Percentiles rank a stretch among this genome's conserved stretches.
Evolutionary conservation across 2,888 invertebrate genomes (phyloP).

Genomic region (Lycophotia porphyrea): DNA sequence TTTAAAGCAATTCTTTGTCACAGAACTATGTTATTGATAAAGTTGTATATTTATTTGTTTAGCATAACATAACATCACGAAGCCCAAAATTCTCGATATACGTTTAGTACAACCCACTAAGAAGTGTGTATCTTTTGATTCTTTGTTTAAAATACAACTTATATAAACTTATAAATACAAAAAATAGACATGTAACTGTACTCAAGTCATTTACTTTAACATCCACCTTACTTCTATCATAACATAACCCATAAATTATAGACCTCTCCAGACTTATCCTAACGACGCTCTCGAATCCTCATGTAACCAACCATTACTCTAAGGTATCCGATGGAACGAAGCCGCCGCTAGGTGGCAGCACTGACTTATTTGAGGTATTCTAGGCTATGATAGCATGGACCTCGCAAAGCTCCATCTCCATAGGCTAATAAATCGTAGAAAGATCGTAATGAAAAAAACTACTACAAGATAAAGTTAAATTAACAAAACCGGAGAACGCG

Average conservation of each 20-base stretch:
- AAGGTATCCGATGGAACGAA: slow-evolving; percentile 48
- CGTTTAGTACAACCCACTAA: too few species aligned
- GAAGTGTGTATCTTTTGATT: too few species aligned
- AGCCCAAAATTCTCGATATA: too few species aligned
- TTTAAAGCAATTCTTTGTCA: neutral
- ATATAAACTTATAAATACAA: neutral
- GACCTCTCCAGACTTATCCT: slow-evolving; percentile 28
- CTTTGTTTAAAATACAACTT: too few species aligned
- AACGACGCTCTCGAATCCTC: slow-evolving; percentile 39
- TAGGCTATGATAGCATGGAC: slow-evolving; percentile 27
- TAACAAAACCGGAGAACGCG: neutral
- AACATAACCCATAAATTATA: slow-evolving; percentile 33
- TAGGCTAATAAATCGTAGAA: neutral
- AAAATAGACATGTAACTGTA: neutral
- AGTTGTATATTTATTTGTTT: too few species aligned
- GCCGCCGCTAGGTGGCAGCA: slow-evolving; percentile 43
- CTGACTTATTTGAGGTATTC: slow-evolving; percentile 40
- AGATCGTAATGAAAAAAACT: neutral
- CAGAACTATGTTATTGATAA: neutral
- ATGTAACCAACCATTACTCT: slow-evolving; percentile 53
- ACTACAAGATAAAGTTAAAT: neutral
- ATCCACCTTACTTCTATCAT: slow-evolving; percentile 7
- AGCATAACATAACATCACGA: too few species aligned
- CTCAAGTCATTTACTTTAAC: neutral
- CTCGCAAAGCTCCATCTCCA: slow-evolving; percentile 17